phyloP scores from a whole-genome alignment of 2,888 invertebrate genomes.

The Synanthedon formicaeformis region DNA sequence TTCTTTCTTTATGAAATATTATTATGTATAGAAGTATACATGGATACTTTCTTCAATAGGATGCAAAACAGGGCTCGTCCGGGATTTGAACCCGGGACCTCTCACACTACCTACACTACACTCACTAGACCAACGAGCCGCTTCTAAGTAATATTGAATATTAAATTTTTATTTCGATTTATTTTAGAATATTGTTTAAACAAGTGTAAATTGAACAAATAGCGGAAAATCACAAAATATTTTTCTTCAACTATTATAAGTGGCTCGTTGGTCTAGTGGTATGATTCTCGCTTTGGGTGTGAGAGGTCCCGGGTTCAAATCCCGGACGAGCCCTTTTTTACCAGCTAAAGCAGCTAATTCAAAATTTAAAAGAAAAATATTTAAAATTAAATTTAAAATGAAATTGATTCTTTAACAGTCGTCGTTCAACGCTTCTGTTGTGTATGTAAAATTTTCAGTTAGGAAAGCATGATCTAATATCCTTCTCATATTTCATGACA shows the following conservation, averaged over 20 bases:
- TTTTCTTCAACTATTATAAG: background rate
- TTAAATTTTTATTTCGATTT: background rate
- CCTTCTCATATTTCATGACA: no score
- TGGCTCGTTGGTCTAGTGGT: slow-evolving; percentile 25
- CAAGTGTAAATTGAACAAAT: background rate
- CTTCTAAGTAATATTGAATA: slow-evolving; percentile 1
- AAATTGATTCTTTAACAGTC: no score
- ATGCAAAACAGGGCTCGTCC: slow-evolving; percentile 31
- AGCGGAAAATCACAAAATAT: background rate
- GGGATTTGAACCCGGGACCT: slow-evolving; percentile 62
- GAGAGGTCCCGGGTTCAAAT: slow-evolving; percentile 63
- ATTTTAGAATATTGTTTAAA: background rate
- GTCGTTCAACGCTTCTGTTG: no score
- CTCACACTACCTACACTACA: no score
- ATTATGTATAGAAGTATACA: no score
- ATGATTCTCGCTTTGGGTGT: slow-evolving; percentile 31
- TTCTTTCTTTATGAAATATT: no score
- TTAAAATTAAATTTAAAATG: no score
- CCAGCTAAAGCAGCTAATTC: no score
- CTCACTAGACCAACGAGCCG: slow-evolving; percentile 16
- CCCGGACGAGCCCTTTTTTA: slow-evolving; percentile 46
- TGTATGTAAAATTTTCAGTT: no score
- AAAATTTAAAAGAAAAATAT: no score
- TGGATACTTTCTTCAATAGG: no score
- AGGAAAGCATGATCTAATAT: no score